Percentiles rank a stretch among this genome's conserved stretches.
These are phyloP conservation scores for Grapholita molesta DNA, from an alignment of 1,140 invertebrate genomes.

Conservation along the genomic window DNA sequence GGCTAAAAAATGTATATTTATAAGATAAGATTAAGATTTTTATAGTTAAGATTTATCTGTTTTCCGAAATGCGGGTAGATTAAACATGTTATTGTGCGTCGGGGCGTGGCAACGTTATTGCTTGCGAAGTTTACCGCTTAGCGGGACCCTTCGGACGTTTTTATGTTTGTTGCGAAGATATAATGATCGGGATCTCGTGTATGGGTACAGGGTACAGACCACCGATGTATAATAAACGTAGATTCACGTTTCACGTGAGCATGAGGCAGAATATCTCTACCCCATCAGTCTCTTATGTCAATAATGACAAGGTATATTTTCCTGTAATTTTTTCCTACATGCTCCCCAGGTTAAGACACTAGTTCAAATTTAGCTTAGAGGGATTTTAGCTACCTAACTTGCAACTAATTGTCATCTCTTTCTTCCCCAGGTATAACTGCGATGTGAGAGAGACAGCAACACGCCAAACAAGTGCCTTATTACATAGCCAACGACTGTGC, in stretches of 20 bases:
- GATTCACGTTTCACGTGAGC: too few species aligned
- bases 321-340: too few species aligned
- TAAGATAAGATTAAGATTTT: not conserved
- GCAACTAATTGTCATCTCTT: conserved; percentile 20
- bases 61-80: not conserved
- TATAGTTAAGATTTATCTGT: not conserved
- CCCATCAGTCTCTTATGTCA: too few species aligned
- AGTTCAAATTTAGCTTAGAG: too few species aligned
- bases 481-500: conserved; percentile 35
- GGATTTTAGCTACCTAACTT: too few species aligned
- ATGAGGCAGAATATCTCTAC: too few species aligned
- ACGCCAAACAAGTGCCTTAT: conserved; percentile 57
- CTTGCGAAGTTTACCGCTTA: not conserved
- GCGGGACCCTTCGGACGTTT: not conserved
- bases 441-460: conserved; percentile 50
- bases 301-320: too few species aligned
- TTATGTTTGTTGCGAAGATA: not conserved
- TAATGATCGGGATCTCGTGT: not conserved
- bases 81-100: not conserved
- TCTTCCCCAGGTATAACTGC: conserved; percentile 52
- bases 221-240: too few species aligned
- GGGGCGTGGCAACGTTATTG: not conserved
- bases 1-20: too few species aligned
- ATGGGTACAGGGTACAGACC: too few species aligned
- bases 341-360: too few species aligned